phyloP scores from a whole-genome alignment of 2,888 invertebrate species.

The Margaritifera margaritifera region DNA sequence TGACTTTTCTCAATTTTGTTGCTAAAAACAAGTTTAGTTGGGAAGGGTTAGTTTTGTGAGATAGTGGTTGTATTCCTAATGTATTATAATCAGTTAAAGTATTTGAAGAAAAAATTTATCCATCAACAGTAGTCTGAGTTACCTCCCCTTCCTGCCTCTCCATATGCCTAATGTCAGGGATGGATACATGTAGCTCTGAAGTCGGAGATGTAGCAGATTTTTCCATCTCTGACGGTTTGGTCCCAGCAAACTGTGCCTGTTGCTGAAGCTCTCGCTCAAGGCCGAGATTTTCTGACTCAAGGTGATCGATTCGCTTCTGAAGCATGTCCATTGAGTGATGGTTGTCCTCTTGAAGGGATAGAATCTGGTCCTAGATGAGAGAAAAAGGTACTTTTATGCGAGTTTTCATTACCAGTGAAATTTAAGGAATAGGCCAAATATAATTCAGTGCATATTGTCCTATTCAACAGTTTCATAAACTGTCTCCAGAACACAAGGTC shows the following conservation, averaged over 20 bases:
- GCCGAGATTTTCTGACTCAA: constrained; percentile 67
- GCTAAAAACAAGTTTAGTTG: too few relatives aligned
- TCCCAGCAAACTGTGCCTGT: constrained; percentile 21
- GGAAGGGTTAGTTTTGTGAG: too few relatives aligned
- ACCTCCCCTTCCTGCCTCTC: constrained; percentile 69
- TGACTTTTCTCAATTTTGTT: too few relatives aligned
- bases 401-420: neutral
- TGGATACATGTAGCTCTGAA: constrained; percentile 40
- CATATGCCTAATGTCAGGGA: constrained; percentile 56
- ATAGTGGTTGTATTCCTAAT: too few relatives aligned
- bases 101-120: too few relatives aligned
- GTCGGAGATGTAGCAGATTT: constrained; percentile 42
- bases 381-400: too few relatives aligned
- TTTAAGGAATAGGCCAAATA: neutral
- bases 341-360: constrained; percentile 73
- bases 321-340: constrained; percentile 67
- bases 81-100: too few relatives aligned
- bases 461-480: too few relatives aligned
- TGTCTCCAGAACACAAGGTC: too few relatives aligned
- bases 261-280: constrained; percentile 66
- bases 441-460: too few relatives aligned
- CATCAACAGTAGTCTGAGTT: neutral
- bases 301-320: constrained; percentile 72
- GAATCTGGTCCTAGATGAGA: constrained; percentile 72
- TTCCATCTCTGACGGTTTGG: constrained; percentile 27